Conservation (phyloP, 2,113 vertebrate species). For the Terrapene triunguis region DNA sequence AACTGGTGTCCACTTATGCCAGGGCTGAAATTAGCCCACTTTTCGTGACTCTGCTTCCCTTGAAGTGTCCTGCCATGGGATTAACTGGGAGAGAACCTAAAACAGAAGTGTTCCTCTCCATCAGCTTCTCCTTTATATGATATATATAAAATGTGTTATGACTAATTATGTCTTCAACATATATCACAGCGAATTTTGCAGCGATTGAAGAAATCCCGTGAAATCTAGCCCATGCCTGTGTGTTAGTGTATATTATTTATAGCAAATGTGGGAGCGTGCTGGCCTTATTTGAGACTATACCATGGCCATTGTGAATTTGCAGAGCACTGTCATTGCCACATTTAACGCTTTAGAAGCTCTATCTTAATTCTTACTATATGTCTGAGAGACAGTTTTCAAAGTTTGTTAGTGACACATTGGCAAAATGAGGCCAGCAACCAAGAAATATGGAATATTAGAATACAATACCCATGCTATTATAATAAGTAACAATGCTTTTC, state of each 20-base stretch:
- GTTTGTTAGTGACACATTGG: conserved; percentile 39
- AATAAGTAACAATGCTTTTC: fast-evolving
- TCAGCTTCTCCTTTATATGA: conserved; percentile 54
- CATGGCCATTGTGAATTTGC: conserved; percentile 64
- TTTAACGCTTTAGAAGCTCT: conserved; percentile 64
- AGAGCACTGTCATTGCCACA: conserved; percentile 47
- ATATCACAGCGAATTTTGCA: conserved; percentile 62
- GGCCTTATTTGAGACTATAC: conserved; percentile 73
- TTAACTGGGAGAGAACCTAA: conserved; percentile 47
- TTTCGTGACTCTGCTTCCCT: background rate
- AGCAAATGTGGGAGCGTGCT: conserved; percentile 71
- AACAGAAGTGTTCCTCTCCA: conserved; percentile 38
- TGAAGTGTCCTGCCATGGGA: background rate
- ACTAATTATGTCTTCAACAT: conserved; percentile 65
- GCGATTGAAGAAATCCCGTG: conserved; percentile 54
- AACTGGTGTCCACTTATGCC: background rate
- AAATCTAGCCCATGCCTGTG: conserved; percentile 63
- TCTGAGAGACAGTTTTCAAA: background rate
- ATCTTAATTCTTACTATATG: conserved; percentile 39
- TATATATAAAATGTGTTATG: conserved; percentile 69
- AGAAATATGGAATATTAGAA: background rate
- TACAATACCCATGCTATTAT: background rate
- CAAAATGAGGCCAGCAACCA: conserved; percentile 34
- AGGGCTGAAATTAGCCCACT: background rate
- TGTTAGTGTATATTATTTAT: conserved; percentile 63